Evolutionary conservation across 2,888 invertebrate genomes (phyloP), one percentile per base, ranked within the genome.

Genomic region (Sesamia inferens): DNA sequence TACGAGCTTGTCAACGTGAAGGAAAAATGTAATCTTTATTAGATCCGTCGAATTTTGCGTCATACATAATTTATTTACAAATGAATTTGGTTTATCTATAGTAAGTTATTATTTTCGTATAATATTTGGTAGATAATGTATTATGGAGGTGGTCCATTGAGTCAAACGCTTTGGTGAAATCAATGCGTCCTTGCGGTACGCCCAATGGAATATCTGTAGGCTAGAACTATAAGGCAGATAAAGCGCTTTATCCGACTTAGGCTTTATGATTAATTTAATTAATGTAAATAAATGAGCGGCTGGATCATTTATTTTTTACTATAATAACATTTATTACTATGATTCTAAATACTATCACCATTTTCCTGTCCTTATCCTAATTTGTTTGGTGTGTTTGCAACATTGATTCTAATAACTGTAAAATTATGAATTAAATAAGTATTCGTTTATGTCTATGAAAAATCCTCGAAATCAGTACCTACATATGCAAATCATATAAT

Each of bases 1-100:
- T 94, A 47, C 85, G 94, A 10, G 87, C 92, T 4, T 95, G 94
- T 76, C 93, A 93, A 78, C 85, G 88, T 55, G 90, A 91, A 68
- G 87, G 82, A 48, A 89, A 83, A 82, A 88, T 83, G 51, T 87
- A 86, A 64, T 14, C 51, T 69, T 39, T 11, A 5, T 11, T 61
- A 69, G 31, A 61, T 51, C 16, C 51, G 44, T 68, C 61, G 55
- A 6, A 61, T 47, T 51, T 65, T 57, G 59, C 48, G 54, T 58
- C 70, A 59, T 57, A 44, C 19, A 44, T 19, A 62, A 68, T 65
- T 22, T 67, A 62, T 72, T 68, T 64, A 66, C 10, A n/a, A 48
- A 31, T 66, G 39, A 47, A 68, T 71, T 63, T 69, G 22, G 63
- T 59, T 62, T 74, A 68, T 47, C 19, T 67, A 24, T 73, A 69